Evolutionary conservation across 2,888 invertebrate species (phyloP).

Genomic region (Agriopis leucophaearia): DNA sequence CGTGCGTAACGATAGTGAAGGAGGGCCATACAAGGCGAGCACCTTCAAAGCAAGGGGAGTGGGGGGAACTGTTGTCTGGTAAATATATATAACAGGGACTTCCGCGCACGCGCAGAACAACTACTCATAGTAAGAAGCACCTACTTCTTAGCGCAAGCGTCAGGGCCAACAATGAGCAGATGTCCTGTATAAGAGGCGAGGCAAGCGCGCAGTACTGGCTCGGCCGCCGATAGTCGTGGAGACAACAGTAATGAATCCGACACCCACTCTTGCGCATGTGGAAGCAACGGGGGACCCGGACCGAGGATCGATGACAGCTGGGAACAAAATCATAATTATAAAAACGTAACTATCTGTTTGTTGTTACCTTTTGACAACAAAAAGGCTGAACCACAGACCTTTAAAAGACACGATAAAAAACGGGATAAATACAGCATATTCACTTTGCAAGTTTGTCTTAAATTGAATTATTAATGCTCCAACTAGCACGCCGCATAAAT

Average conservation of each 20-base stretch:
- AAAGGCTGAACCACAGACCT: too few species aligned
- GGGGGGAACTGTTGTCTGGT: too few species aligned
- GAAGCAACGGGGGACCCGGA: constrained; percentile 44
- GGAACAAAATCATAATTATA: background rate
- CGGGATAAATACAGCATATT: too few species aligned
- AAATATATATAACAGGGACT: too few species aligned
- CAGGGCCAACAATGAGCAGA: constrained; percentile 67
- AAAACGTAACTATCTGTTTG: background rate
- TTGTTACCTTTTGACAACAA: too few species aligned
- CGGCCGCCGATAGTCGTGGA: constrained; percentile 58
- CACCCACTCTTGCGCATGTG: constrained; percentile 53
- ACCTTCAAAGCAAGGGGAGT: too few species aligned
- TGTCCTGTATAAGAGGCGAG: constrained; percentile 55
- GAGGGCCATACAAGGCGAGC: too few species aligned
- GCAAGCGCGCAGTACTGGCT: constrained; percentile 63
- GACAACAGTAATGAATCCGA: constrained; percentile 63
- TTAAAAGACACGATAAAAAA: too few species aligned
- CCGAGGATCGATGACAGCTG: constrained; percentile 61
- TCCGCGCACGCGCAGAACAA: background rate
- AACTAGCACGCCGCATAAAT: too few species aligned
- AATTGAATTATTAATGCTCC: too few species aligned
- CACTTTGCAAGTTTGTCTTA: background rate
- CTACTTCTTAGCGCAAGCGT: constrained; percentile 75
- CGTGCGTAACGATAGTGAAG: too few species aligned
- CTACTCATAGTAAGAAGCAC: constrained; percentile 48